A percentile compares a stretch with the other conserved stretches of the same genome.
phyloP scores from a whole-genome alignment of 2,797 vertebrate species.

The Tenualosa ilisha region DNA sequence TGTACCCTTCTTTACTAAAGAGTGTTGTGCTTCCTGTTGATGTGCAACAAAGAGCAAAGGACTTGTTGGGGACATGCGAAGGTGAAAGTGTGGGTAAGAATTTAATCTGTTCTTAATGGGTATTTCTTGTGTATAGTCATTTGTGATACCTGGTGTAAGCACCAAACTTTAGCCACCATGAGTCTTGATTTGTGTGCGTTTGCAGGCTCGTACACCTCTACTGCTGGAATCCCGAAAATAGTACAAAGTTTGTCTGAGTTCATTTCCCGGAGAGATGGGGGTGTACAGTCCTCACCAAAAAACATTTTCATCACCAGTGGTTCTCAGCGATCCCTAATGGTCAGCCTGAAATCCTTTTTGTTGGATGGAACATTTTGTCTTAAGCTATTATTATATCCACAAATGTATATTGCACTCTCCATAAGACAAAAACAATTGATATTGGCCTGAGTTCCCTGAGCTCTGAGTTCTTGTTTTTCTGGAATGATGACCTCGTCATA shows the following conservation, averaged over 20 bases:
- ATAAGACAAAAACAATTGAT: too few species aligned
- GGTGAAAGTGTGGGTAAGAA: slow-evolving; percentile 69
- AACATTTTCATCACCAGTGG: slow-evolving; percentile 70
- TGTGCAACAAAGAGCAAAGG: slow-evolving; percentile 61
- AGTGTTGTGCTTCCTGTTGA: slow-evolving; percentile 64
- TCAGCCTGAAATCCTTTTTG: slow-evolving; percentile 43
- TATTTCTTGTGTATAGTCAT: too few species aligned
- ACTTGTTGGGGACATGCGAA: slow-evolving; percentile 55
- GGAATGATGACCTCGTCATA: background rate
- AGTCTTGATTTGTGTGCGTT: background rate
- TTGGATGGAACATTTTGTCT: background rate
- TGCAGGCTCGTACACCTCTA: slow-evolving; percentile 66
- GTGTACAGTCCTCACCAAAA: slow-evolving; percentile 58
- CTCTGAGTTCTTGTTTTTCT: background rate
- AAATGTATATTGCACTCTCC: too few species aligned
- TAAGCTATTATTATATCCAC: background rate
- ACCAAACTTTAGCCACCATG: background rate
- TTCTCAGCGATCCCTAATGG: slow-evolving; percentile 65
- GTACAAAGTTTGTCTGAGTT: slow-evolving; percentile 59
- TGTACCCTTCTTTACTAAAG: slow-evolving; percentile 67
- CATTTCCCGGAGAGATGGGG: slow-evolving; percentile 71
- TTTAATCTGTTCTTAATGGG: too few species aligned
- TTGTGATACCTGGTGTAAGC: too few species aligned
- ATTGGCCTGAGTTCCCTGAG: too few species aligned
- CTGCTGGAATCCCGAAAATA: slow-evolving; percentile 54